A percentile compares a stretch with the other conserved stretches of the same genome.
phyloP scores from a whole-genome alignment of 2,113 vertebrate species.

The Equus quagga region DNA sequence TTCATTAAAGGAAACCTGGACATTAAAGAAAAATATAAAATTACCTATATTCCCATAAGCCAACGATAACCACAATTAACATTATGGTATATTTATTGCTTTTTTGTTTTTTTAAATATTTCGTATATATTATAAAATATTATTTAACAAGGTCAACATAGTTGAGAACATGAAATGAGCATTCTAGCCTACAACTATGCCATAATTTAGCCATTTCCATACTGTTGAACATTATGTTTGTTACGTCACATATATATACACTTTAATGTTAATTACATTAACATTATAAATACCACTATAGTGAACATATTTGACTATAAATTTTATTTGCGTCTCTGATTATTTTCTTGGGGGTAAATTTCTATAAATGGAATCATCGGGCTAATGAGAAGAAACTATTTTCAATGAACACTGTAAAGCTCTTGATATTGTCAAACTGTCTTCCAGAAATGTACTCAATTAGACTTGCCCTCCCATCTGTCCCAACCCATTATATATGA shows the following conservation, averaged over 20 bases:
- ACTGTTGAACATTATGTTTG: neutral
- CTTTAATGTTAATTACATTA: neutral
- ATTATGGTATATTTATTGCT: neutral
- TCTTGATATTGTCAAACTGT: neutral
- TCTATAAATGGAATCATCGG: neutral
- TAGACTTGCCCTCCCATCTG: neutral
- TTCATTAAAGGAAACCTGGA: conserved; percentile 5
- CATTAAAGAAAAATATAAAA: conserved; percentile 48
- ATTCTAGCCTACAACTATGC: neutral
- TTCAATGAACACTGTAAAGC: neutral
- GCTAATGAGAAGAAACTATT: neutral
- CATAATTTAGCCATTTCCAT: conserved; percentile 26
- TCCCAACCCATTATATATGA: neutral
- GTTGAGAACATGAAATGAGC: neutral
- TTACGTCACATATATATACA: neutral
- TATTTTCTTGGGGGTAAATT: conserved; percentile 30
- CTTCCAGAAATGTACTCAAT: neutral
- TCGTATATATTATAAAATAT: conserved; percentile 1
- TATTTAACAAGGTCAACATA: conserved; percentile 25
- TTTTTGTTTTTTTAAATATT: neutral
- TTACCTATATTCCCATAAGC: neutral
- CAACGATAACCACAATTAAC: neutral
- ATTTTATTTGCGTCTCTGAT: neutral
- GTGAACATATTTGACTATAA: neutral
- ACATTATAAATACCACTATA: neutral